phyloP scores from a whole-genome alignment of 1,140 invertebrate genomes.

The Andricus grossulariae region DNA sequence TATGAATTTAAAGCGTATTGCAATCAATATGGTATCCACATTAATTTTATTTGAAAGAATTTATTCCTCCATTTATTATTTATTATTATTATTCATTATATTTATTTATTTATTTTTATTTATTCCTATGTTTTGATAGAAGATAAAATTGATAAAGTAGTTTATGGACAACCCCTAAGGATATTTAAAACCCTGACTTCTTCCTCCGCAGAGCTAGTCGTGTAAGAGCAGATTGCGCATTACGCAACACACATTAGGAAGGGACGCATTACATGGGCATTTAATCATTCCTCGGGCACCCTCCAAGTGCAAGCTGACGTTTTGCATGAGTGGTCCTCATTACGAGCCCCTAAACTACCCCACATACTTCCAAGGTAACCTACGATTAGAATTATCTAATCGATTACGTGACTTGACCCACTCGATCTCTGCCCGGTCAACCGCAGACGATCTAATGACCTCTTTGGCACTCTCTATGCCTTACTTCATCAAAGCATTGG shows the following conservation, averaged over 20 bases:
- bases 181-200: no score
- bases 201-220: neutral
- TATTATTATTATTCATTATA: no score
- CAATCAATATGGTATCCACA: no score
- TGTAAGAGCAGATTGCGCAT: neutral
- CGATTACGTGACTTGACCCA: conserved; percentile 17
- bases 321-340: conserved; percentile 37
- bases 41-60: no score
- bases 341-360: conserved; percentile 30
- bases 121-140: no score
- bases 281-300: conserved; percentile 11
- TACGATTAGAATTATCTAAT: conserved; percentile 42
- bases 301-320: conserved; percentile 20
- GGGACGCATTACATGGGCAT: conserved; percentile 19
- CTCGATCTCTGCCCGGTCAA: conserved; percentile 14
- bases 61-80: no score
- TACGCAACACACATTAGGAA: conserved; percentile 16
- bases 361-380: conserved; percentile 35
- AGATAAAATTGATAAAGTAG: no score
- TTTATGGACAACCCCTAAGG: no score
- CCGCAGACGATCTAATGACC: conserved; percentile 16
- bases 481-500: neutral
- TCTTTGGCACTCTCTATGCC: conserved; percentile 8
- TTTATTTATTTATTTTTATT: neutral
- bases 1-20: no score